Evolutionary conservation across 2,888 invertebrate genomes (phyloP), one percentile per base, ranked within the genome.

Genomic region (Periphyllus acericola): DNA sequence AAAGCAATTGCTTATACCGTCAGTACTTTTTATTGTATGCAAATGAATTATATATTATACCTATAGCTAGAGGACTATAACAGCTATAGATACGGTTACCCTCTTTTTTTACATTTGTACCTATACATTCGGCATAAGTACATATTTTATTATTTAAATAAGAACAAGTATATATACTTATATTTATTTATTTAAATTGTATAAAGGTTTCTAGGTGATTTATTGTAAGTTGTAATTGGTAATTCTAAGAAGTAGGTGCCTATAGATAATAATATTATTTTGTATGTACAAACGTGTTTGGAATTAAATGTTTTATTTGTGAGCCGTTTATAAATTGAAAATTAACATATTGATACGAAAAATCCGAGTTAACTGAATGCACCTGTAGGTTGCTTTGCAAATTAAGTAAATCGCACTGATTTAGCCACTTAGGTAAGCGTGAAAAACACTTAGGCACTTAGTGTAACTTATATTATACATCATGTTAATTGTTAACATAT

Each of bases 261-360:
- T n/a, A 76, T 32, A 78, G 52, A 52, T 78, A 74, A 84, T 84
- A 84, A 46, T 84, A 76, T 76, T 75, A 83, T 74, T 29, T 46
- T 60, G 14, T 83, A 76, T 55, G 34, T 34, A 0, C 25, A 68
- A 83, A 76, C 84, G 76, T 66, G 84, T 76, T 46, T 66, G 14
- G 76, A 84, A 46, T 84, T 32, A 55, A 66, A 75, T 68, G 32
- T 76, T 84, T 84, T 46, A 32, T 76, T 40, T 75, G 29, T 84
- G 76, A 76, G 66, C 84, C 11, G 76, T 84, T 84, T 84, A 84
- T 66, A 75, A 32, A 36, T 66, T 76, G 8, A 46, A 76, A 84
- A 84, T 84, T 84, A 66, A 46, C 84, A 84, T 84, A 82, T n/a
- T 83, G 66, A 75, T 83, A 83, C 74, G 46, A 82, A 17, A 71